Percentiles rank a stretch among this genome's conserved stretches.
These are phyloP conservation scores for Echinarachnius parma DNA, from an alignment of 53 echinoderm and acorn worm species.

Conservation along the genomic window DNA sequence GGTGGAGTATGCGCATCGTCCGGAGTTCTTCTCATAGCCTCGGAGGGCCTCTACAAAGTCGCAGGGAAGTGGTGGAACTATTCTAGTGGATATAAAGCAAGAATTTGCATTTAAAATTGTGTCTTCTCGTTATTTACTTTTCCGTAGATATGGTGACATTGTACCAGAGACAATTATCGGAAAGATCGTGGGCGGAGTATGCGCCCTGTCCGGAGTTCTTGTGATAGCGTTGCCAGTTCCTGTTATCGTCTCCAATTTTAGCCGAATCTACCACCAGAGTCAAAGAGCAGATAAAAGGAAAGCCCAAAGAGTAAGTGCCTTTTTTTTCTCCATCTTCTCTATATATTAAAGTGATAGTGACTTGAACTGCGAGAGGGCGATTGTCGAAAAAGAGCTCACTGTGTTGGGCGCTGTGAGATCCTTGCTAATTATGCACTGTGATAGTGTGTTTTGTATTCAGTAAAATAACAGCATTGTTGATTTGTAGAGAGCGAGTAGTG, in stretches of 20 bases:
- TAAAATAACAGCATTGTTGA: too few relatives aligned
- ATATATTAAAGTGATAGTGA: neutral
- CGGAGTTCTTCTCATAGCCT: conserved; percentile 95
- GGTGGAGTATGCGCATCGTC: conserved; percentile 93
- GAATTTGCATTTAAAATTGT: too few relatives aligned
- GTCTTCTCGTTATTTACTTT: conserved; percentile 20
- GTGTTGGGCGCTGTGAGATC: too few relatives aligned
- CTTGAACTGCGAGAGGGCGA: neutral
- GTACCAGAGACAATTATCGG: conserved; percentile 84
- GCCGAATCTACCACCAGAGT: conserved; percentile 99
- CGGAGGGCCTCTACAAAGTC: too few relatives aligned
- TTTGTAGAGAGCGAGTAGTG: too few relatives aligned
- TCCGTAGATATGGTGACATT: conserved; percentile 97
- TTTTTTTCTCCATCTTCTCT: neutral
- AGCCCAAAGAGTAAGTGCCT: conserved; percentile 87
- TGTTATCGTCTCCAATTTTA: conserved; percentile 98
- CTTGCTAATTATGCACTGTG: too few relatives aligned
- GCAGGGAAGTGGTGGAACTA: too few relatives aligned
- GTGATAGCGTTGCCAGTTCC: conserved; percentile 98
- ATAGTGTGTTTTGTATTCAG: too few relatives aligned
- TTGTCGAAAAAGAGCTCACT: neutral
- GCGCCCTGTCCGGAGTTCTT: conserved; percentile 94
- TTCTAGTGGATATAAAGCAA: too few relatives aligned
- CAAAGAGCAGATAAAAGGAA: conserved; percentile 98
- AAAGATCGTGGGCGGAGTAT: conserved; percentile 90